Percentiles rank a stretch among this genome's conserved stretches.
These are phyloP conservation scores for Drosophila nr. fundita DNA, from an alignment of 2,888 invertebrate genomes.

Conservation along the genomic window DNA sequence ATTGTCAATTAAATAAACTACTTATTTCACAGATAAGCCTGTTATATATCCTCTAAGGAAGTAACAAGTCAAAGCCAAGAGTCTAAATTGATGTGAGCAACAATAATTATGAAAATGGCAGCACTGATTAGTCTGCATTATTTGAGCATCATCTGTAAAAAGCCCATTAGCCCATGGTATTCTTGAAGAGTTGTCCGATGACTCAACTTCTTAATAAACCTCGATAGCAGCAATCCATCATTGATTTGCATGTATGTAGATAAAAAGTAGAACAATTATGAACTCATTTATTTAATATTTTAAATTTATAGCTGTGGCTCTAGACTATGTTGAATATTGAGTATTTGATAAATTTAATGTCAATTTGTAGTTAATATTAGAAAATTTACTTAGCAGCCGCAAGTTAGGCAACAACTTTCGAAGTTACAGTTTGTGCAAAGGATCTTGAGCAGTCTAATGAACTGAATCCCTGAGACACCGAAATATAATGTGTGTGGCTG, in stretches of 20 bases:
- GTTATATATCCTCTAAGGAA: background rate
- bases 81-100: slow-evolving; percentile 35
- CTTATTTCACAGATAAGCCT: background rate
- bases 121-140: slow-evolving; percentile 65
- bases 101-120: slow-evolving; percentile 66
- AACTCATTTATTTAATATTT: background rate
- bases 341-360: slow-evolving; percentile 35
- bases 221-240: slow-evolving; percentile 1
- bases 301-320: background rate
- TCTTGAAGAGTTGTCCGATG: background rate
- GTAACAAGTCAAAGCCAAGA: slow-evolving; percentile 3
- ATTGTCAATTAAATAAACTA: background rate
- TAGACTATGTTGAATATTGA: slow-evolving; percentile 15
- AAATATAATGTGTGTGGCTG: background rate
- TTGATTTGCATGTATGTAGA: background rate
- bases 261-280: background rate
- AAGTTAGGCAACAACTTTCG: slow-evolving; percentile 64
- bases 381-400: slow-evolving; percentile 60
- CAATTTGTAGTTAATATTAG: slow-evolving; percentile 43
- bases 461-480: slow-evolving; percentile 51
- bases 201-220: background rate
- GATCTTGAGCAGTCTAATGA: slow-evolving; percentile 67
- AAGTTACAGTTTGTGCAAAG: slow-evolving; percentile 53
- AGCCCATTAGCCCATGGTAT: background rate
- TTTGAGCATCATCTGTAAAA: slow-evolving; percentile 44